Evolutionary conservation across 2,113 vertebrate genomes (phyloP).

Genomic region (Neomonachus schauinslandi): DNA sequence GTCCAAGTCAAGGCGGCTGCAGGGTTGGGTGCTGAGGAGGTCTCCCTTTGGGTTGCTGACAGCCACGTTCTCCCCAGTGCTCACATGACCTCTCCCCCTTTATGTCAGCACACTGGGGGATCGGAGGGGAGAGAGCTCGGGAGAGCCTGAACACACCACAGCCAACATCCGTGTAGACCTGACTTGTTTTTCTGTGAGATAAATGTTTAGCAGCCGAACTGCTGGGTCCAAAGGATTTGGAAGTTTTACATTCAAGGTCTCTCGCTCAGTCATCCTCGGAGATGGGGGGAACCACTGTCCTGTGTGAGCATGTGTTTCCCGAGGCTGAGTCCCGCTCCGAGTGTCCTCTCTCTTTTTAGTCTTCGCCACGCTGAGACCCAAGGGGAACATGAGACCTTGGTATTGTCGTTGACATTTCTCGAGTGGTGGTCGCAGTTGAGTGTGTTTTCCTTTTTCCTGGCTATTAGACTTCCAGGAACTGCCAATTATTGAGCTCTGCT

Average conservation of each 20-base stretch:
- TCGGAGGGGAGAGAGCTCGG: background rate
- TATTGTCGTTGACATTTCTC: background rate
- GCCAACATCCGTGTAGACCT: no score
- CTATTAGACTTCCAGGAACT: background rate
- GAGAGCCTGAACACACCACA: background rate
- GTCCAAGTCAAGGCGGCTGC: background rate
- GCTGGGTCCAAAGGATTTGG: background rate
- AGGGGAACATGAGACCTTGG: background rate
- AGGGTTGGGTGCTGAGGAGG: background rate
- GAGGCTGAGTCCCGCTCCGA: rapidly evolving
- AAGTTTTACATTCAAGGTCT: background rate
- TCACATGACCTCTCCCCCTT: background rate
- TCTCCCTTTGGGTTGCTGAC: background rate
- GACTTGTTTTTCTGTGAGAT: background rate
- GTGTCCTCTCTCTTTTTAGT: background rate
- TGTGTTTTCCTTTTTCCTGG: background rate
- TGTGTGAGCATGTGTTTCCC: background rate
- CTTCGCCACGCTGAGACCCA: background rate
- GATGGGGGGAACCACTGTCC: background rate
- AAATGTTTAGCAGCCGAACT: background rate
- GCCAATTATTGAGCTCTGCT: background rate
- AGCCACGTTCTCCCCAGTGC: background rate
- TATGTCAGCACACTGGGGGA: no score
- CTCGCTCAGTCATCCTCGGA: background rate
- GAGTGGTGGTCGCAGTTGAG: background rate